These are phyloP conservation scores for Masnerella sp. DNA, from an alignment of 2,888 invertebrate genomes.

Conservation along the genomic window DNA sequence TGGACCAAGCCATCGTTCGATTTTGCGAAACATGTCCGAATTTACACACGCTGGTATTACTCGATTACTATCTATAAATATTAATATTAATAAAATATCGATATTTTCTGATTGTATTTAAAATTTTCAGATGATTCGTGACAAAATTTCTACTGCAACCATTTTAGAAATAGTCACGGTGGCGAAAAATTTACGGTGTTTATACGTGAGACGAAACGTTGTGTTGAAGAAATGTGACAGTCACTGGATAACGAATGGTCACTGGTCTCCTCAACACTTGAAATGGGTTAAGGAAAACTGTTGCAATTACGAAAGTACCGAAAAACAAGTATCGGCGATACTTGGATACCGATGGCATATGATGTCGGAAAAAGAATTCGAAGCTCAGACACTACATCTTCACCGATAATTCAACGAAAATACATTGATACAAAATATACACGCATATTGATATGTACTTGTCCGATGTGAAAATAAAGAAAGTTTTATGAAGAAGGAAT, in stretches of 20 bases:
- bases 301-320: conserved; percentile 82
- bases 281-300: conserved; percentile 83
- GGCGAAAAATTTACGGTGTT: conserved; percentile 81
- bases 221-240: conserved; percentile 83
- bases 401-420: conserved; percentile 64
- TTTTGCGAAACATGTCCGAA: conserved; percentile 84
- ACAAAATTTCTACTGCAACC: conserved; percentile 88
- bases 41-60: conserved; percentile 82
- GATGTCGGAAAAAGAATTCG: conserved; percentile 83
- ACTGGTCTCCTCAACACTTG: conserved; percentile 84
- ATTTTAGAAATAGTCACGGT: conserved; percentile 84
- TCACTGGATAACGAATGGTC: conserved; percentile 83
- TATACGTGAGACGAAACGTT: conserved; percentile 85
- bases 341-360: conserved; percentile 84
- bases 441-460: too few relatives aligned
- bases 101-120: too few relatives aligned
- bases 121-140: conserved; percentile 83
- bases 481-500: too few relatives aligned
- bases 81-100: too few relatives aligned
- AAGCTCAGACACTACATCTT: conserved; percentile 77
- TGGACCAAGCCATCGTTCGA: conserved; percentile 84
- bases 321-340: conserved; percentile 84
- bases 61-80: not conserved
- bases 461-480: too few relatives aligned
- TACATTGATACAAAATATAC: too few relatives aligned